phyloP scores from a whole-genome alignment of 2,113 vertebrate species.

The Hiodon tergisus region DNA sequence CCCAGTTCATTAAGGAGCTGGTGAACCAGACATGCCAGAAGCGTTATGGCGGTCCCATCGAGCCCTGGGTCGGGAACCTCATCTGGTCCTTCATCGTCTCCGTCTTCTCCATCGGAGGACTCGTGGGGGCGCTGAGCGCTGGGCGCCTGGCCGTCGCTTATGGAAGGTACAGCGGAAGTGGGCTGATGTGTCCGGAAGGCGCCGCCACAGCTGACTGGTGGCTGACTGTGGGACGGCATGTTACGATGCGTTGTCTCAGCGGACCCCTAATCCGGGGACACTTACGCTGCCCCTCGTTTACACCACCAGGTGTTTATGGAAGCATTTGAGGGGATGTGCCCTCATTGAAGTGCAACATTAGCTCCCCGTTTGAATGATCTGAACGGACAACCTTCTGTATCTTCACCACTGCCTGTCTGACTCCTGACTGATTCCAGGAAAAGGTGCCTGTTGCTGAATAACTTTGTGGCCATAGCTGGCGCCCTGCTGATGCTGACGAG shows the following conservation, averaged over 20 bases:
- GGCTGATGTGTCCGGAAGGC: no score
- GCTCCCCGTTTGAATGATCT: no score
- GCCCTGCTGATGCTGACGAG: conserved; percentile 58
- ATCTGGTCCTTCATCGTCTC: conserved; percentile 67
- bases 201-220: no score
- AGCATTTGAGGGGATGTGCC: no score
- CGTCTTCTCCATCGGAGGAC: conserved; percentile 56
- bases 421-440: conserved; percentile 46
- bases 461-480: conserved; percentile 47
- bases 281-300: no score
- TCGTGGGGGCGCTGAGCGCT: conserved; percentile 41
- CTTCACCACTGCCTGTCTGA: conserved; percentile 12
- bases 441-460: conserved; percentile 54
- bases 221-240: no score
- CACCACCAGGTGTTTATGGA: no score
- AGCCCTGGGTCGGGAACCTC: conserved; percentile 50
- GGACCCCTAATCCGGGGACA: no score
- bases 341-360: no score
- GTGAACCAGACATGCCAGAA: conserved; percentile 53
- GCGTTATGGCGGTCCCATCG: conserved; percentile 46
- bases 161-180: conserved; percentile 49
- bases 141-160: conserved; percentile 28
- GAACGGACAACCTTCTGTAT: not conserved
- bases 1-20: conserved; percentile 57
- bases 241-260: no score